These are phyloP conservation scores for Chouioia cunea DNA, from an alignment of 2,888 invertebrate genomes.

Conservation along the genomic window DNA sequence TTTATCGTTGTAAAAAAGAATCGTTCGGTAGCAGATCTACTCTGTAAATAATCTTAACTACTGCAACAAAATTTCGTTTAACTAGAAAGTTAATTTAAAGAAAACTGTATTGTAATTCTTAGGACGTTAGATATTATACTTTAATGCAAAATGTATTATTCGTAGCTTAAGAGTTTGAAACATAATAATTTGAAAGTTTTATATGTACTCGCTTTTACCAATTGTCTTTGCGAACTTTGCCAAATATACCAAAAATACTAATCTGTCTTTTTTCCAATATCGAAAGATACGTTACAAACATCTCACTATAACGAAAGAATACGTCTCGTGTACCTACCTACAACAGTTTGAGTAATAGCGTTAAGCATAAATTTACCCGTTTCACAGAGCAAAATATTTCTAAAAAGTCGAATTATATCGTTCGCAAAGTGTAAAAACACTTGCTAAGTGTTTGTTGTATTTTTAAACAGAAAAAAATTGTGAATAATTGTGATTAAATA, in stretches of 20 bases:
- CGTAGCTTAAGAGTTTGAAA: conserved; percentile 13
- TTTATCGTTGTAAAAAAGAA: conserved; percentile 15
- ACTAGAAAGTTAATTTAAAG: conserved; percentile 7
- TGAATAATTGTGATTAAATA: conserved; percentile 31
- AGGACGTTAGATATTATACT: conserved; percentile 1
- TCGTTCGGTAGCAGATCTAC: conserved; percentile 13
- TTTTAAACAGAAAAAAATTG: conserved; percentile 6
- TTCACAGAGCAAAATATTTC: too few species aligned
- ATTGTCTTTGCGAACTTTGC: conserved; percentile 22
- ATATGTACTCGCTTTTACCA: conserved; percentile 14
- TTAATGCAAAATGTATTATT: conserved; percentile 12
- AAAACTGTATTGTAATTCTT: conserved; percentile 17
- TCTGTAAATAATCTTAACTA: conserved; percentile 21
- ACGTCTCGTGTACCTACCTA: neutral
- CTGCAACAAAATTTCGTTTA: conserved; percentile 11
- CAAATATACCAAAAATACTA: conserved; percentile 29
- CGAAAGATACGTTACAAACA: too few species aligned
- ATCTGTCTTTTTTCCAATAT: too few species aligned
- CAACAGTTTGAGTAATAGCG: neutral
- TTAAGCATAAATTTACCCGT: neutral
- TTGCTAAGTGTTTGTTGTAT: conserved; percentile 19
- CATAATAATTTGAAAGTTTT: conserved; percentile 21
- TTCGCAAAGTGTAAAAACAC: neutral
- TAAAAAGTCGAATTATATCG: neutral
- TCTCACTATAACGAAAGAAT: neutral